Evolutionary conservation across 2,797 vertebrate genomes (phyloP).

Genomic region (Microcaecilia unicolor): DNA sequence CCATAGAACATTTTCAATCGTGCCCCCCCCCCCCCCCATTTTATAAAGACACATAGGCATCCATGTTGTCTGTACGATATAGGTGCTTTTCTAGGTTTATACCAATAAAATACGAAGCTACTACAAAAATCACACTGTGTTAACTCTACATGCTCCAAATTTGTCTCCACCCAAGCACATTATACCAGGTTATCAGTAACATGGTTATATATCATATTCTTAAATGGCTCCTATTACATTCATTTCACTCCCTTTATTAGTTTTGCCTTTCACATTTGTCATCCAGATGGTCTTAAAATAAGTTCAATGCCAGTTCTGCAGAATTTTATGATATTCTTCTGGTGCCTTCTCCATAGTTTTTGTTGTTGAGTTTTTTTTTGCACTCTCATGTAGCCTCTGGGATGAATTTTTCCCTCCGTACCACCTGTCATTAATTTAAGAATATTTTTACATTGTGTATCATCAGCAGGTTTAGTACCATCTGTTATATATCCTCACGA

Average conservation of each 20-base stretch:
- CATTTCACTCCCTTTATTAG: conserved; percentile 7
- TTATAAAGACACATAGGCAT: too few species aligned
- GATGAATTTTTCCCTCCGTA: conserved; percentile 28
- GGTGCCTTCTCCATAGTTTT: conserved; percentile 1
- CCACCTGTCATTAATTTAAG: conserved; percentile 36
- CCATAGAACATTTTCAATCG: too few species aligned
- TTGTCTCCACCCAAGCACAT: too few species aligned
- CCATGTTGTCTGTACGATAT: too few species aligned
- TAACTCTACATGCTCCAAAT: too few species aligned
- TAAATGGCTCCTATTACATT: too few species aligned
- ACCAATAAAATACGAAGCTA: too few species aligned
- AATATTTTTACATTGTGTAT: conserved; percentile 26
- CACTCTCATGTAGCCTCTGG: conserved; percentile 26
- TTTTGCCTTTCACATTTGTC: conserved; percentile 3
- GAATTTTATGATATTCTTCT: conserved; percentile 8
- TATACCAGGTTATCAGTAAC: too few species aligned
- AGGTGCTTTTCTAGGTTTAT: too few species aligned
- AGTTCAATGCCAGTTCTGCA: conserved; percentile 17
- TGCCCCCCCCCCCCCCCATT: too few species aligned
- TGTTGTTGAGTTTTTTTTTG: conserved; percentile 1
- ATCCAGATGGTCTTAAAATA: conserved; percentile 16
- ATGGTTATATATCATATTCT: too few species aligned
- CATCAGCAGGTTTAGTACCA: conserved; percentile 33
- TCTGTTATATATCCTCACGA: conserved; percentile 44
- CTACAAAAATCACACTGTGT: too few species aligned